These are phyloP conservation scores for Suncus etruscus DNA, from an alignment of 2,113 vertebrate species.

Conservation along the genomic window DNA sequence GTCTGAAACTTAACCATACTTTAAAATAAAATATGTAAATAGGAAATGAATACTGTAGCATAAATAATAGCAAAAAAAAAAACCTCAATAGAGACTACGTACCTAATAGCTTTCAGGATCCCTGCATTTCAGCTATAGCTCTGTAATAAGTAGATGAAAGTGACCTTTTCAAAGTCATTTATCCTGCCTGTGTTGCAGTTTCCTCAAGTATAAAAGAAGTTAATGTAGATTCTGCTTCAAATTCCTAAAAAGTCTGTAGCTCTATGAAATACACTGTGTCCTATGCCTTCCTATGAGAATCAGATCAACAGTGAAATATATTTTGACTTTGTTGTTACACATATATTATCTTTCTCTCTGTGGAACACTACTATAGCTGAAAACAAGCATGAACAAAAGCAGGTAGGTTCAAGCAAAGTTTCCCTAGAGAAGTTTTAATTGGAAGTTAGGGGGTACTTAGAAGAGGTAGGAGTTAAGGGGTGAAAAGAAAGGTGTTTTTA, in stretches of 20 bases:
- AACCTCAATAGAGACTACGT: conserved; percentile 44
- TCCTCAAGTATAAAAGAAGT: conserved; percentile 57
- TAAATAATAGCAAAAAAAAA: conserved; percentile 73
- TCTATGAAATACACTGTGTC: conserved; percentile 27
- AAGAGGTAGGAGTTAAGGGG: neutral
- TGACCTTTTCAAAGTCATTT: conserved; percentile 76
- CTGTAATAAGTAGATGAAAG: conserved; percentile 46
- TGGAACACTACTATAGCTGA: neutral
- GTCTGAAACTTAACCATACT: conserved; percentile 75
- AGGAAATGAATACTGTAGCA: conserved; percentile 72
- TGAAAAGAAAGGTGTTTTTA: neutral
- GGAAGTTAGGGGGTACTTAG: neutral
- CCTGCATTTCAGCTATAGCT: conserved; percentile 32
- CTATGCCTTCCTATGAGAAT: conserved; percentile 70
- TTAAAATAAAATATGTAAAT: conserved; percentile 77
- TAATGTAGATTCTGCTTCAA: conserved; percentile 22
- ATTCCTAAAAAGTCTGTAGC: conserved; percentile 37
- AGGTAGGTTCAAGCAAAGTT: neutral
- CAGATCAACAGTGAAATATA: conserved; percentile 67
- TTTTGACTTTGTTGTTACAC: conserved; percentile 65
- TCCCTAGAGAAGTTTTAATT: conserved; percentile 2
- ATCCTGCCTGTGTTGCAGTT: conserved; percentile 28
- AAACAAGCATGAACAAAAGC: neutral
- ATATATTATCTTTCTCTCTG: conserved; percentile 24
- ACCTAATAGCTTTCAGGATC: conserved; percentile 4